Evolutionary conservation across 2,113 vertebrate genomes (phyloP), one percentile per base, ranked within the genome.

Genomic region (Aplodontia rufa): DNA sequence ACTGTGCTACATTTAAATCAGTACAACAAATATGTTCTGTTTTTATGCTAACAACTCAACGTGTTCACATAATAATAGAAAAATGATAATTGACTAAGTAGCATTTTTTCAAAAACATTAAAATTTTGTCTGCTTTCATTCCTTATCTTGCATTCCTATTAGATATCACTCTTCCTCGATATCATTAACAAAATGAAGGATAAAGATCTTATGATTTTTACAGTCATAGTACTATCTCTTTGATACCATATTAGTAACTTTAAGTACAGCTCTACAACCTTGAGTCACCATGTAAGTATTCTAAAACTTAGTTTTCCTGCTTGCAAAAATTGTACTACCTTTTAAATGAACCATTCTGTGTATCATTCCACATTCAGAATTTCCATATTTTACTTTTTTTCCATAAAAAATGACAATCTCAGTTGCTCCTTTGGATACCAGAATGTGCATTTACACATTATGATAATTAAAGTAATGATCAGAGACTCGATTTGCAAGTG

Each of bases 401-500:
- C 53, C 28, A 53, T 71, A 40, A 93, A 94, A 88, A 90, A 72
- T 66, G 51, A 30, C 60, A 58, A 28, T 82, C 42, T 75, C 40
- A 32, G 37, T 86, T 85, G 58, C n/a, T 92, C 62, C 49, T 86
- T 60, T 84, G 30, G 66, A 76, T 78, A 62, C 10, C 91, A 89
- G 13, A 66, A 72, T 91, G 32, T 53, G 22, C 40, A 84, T 87
- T 94, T 87, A 32, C 68, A 83, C 78, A 93, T 79, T 91, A 72
- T 80, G 75, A 80, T 91, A 80, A 96, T 91, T 87, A 95, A 87
- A 94, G 74, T 72, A 81, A 87, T 79, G 86, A 93, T 91, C 19
- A 78, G 47, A 87, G 74, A 83, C 66, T 68, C 75, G 66, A 51
- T 92, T 69, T 79, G 2, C 26, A 89, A 95, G 81, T 42, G 28